Conservation (phyloP, 2,113 vertebrate genomes). For the Marmota flaviventris region DNA sequence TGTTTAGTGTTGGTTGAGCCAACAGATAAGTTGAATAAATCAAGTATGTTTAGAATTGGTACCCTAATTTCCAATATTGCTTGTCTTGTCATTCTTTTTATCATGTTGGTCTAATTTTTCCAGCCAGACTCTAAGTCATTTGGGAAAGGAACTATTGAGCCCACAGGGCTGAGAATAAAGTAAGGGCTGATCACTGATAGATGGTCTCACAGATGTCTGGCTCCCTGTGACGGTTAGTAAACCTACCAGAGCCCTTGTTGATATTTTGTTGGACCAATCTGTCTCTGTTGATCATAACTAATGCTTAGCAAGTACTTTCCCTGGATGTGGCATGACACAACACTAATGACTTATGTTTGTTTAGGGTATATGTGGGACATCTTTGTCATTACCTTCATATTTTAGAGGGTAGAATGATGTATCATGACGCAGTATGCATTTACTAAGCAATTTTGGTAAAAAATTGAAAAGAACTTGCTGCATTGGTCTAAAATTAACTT, state of each 20-base stretch:
- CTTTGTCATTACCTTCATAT: rapidly evolving
- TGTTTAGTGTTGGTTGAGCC: neutral
- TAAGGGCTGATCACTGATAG: rapidly evolving
- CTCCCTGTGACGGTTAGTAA: rapidly evolving
- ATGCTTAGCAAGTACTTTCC: neutral
- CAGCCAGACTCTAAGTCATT: neutral
- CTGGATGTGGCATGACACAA: neutral
- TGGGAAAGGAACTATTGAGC: neutral
- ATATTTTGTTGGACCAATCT: neutral
- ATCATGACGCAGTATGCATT: neutral
- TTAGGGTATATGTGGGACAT: no score
- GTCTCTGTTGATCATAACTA: neutral
- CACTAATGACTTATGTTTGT: no score
- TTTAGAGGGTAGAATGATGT: neutral
- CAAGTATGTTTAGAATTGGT: neutral
- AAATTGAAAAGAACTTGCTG: neutral
- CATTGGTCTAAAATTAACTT: neutral
- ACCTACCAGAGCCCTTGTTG: rapidly evolving
- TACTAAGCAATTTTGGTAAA: neutral
- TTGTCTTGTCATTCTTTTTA: neutral
- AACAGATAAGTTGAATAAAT: neutral
- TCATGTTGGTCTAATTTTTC: neutral
- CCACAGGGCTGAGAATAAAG: neutral
- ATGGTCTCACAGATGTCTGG: neutral
- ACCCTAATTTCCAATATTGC: neutral